Base-by-base conservation (phyloP, 1,140 invertebrate species). In the Lucilia cuprina region DNA sequence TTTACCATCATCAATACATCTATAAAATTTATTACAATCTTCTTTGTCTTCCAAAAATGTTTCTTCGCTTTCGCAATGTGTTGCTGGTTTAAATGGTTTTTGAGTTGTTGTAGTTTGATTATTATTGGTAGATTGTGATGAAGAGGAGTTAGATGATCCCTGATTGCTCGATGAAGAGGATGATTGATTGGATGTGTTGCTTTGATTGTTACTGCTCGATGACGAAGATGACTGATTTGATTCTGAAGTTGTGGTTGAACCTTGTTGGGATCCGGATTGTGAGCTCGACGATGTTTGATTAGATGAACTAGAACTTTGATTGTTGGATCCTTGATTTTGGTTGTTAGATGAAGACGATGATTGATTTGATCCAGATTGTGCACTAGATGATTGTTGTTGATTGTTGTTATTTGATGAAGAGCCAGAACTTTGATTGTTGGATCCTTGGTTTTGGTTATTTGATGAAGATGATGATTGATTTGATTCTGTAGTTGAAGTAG, bases 11-110 rank as follows among this genome's bases (percentile, higher is more conserved):
- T 93, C 92, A 2, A 94, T 93, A 87, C 94, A 95, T 84, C 94
- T 92, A 86, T 94, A 95, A 88, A 95, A 95, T 87, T 94, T 94
- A 49, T 92, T 92, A 85, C 95, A 95, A 86, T 95, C 92, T 74
- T 92, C 92, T 41, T 92, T 90, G 86, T 94, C 92, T 14, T 91
- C 91, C 85, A 93, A 92, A 87, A 94, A 95, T 34, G 88, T 94
- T 93, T 92, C 93, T 93, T 85, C 91, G 84, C 77, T 86, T 85
- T 88, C 93, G 91, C 85, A 88, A 82, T 86, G 87, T 13, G 87
- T 86, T 19, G 88, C 87, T n/a, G 88, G 88, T 2, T 84, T 88
- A 2, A 88, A 88, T 1, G 88, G 88, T 74, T 89, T 89, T 25
- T 86, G 86, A 5, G 89, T 89, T 8, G 85, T 88, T 0, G 85